Evolutionary conservation across 2,113 vertebrate species (phyloP).

Genomic region (Pipra filicauda): DNA sequence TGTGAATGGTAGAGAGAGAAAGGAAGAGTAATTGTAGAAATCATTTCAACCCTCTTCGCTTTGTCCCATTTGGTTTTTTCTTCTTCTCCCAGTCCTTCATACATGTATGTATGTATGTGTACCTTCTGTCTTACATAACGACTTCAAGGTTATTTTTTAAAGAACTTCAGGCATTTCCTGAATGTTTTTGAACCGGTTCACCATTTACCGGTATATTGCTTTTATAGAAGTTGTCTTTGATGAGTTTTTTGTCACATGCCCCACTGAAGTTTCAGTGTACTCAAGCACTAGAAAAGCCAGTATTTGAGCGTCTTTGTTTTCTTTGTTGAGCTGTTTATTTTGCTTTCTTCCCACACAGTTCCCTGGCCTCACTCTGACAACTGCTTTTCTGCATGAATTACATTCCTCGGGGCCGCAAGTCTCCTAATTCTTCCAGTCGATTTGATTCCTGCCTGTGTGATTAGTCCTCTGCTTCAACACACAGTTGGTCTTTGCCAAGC

Average conservation of each 20-base stretch:
- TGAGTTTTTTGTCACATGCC: conserved; percentile 63
- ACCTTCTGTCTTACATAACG: neutral
- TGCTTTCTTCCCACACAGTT: conserved; percentile 80
- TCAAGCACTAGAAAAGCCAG: conserved; percentile 76
- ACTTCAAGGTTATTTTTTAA: neutral
- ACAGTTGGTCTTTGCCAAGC: conserved; percentile 65
- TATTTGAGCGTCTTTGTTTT: conserved; percentile 77
- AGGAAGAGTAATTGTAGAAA: neutral
- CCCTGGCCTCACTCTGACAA: conserved; percentile 71
- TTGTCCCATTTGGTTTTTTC: neutral
- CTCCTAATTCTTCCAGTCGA: conserved; percentile 79
- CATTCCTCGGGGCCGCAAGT: conserved; percentile 76
- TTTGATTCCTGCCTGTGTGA: conserved; percentile 76
- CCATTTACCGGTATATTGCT: conserved; percentile 54
- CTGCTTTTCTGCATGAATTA: conserved; percentile 81
- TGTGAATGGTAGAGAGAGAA: neutral
- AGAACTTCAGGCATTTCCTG: neutral
- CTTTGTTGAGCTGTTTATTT: conserved; percentile 84
- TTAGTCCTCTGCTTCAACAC: conserved; percentile 70
- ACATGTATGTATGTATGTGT: no score
- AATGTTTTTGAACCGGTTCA: neutral
- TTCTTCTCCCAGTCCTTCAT: neutral
- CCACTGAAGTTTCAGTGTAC: conserved; percentile 73
- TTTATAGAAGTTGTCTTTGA: conserved; percentile 68
- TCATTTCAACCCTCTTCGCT: neutral